Evolutionary conservation across 2,797 vertebrate genomes (phyloP).

Genomic region (Simalia tracyae): DNA sequence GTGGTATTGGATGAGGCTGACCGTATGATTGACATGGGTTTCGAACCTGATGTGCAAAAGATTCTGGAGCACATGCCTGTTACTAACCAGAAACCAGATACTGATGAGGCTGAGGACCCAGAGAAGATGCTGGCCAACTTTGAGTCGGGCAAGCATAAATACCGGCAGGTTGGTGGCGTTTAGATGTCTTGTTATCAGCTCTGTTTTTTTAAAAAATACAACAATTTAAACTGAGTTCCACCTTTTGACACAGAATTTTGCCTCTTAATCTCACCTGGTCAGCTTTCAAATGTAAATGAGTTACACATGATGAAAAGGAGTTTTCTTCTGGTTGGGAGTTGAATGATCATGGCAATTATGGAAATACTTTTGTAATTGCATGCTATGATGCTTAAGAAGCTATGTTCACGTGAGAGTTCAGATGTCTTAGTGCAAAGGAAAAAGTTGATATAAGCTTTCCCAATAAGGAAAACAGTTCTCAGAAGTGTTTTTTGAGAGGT

Average conservation of each 20-base stretch:
- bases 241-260: not conserved
- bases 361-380: not conserved
- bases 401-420: not conserved
- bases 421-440: not conserved
- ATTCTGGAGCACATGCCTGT: slow-evolving; percentile 98
- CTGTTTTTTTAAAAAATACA: not conserved
- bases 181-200: not conserved
- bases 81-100: slow-evolving; percentile 97
- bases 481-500: not conserved
- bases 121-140: slow-evolving; percentile 98
- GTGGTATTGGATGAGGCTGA: slow-evolving; percentile 97
- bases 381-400: not conserved
- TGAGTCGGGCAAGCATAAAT: slow-evolving; percentile 96
- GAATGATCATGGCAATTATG: not conserved
- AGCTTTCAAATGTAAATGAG: not conserved
- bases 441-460: not conserved
- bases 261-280: no score
- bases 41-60: slow-evolving; percentile 97
- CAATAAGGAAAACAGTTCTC: not conserved
- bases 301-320: not conserved
- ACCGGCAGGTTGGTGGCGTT: slow-evolving; percentile 85
- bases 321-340: not conserved
- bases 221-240: not conserved
- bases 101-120: slow-evolving; percentile 95
- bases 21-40: slow-evolving; percentile 99